Evolutionary conservation across 2,888 invertebrate species (phyloP).

Genomic region (Thereva nobilitata): DNA sequence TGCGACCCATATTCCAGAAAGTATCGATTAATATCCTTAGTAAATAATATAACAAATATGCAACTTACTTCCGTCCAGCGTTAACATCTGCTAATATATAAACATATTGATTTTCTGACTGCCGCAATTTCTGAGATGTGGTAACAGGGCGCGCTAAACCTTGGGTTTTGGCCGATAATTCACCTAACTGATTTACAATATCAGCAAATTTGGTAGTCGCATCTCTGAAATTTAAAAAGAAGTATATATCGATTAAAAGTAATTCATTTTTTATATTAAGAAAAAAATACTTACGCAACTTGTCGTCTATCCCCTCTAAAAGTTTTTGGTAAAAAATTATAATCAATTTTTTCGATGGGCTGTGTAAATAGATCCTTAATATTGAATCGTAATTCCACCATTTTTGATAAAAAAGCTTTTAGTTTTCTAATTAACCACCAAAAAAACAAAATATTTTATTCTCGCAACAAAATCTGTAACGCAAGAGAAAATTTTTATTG

Average conservation of each 20-base stretch:
- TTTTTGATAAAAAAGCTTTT: not conserved
- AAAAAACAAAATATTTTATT: not conserved
- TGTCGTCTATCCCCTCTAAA: slow-evolving; percentile 61
- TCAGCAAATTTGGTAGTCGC: slow-evolving; percentile 64
- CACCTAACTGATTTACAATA: slow-evolving; percentile 72
- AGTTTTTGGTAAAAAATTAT: slow-evolving; percentile 61
- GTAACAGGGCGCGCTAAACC: slow-evolving; percentile 75
- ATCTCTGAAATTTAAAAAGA: slow-evolving; percentile 64
- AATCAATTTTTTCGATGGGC: slow-evolving; percentile 60
- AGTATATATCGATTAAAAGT: too few species aligned
- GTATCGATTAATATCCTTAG: too few species aligned
- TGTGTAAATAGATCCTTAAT: slow-evolving; percentile 61
- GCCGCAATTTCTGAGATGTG: slow-evolving; percentile 68
- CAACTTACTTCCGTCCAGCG: slow-evolving; percentile 64
- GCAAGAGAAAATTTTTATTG: not conserved
- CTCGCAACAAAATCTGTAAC: not conserved
- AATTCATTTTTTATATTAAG: too few species aligned
- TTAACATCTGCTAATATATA: slow-evolving; percentile 55
- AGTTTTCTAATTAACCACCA: not conserved
- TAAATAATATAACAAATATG: too few species aligned
- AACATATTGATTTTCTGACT: slow-evolving; percentile 59
- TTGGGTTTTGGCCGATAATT: slow-evolving; percentile 74
- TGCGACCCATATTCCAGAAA: too few species aligned
- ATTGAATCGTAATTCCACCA: slow-evolving; percentile 63
- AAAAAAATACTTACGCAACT: slow-evolving; percentile 61